phyloP scores from a whole-genome alignment of 2,113 vertebrate species.

The Leuciscus idus region DNA sequence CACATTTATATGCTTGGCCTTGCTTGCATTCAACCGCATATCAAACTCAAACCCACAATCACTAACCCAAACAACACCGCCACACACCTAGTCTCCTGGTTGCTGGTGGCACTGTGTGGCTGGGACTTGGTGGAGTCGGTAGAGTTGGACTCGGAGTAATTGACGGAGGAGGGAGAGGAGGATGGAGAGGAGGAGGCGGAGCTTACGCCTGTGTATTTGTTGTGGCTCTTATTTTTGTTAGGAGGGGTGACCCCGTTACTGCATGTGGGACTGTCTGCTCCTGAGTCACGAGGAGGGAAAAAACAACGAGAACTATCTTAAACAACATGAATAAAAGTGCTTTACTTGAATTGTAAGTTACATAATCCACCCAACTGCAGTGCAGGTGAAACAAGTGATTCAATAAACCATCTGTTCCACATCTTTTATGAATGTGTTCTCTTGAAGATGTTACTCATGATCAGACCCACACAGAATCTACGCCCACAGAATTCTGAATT shows the following conservation, averaged over 20 bases:
- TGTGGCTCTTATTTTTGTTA: slow-evolving; percentile 89
- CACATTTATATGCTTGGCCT: not conserved
- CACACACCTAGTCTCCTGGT: slow-evolving; percentile 93
- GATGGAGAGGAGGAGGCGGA: slow-evolving; percentile 91
- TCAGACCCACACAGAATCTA: not conserved
- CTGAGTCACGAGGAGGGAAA: slow-evolving; percentile 66
- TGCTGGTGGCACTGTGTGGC: slow-evolving; percentile 94
- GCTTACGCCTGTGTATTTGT: slow-evolving; percentile 91
- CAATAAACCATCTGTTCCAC: not conserved
- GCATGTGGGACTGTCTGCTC: slow-evolving; percentile 94
- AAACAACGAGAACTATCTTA: not conserved
- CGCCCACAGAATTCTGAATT: not conserved
- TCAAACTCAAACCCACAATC: slow-evolving; percentile 57
- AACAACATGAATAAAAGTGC: not conserved
- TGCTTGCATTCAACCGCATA: not conserved
- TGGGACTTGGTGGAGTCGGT: slow-evolving; percentile 98
- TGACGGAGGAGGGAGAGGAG: slow-evolving; percentile 95
- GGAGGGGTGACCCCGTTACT: slow-evolving; percentile 89
- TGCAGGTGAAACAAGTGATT: not conserved
- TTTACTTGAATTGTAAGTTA: not conserved
- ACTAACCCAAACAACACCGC: not conserved
- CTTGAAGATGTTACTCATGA: not conserved
- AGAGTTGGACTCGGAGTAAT: slow-evolving; percentile 98
- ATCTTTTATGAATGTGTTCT: not conserved
- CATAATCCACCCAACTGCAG: not conserved